Base-by-base conservation (phyloP, 2,797 vertebrate genomes). In the Artibeus lituratus region DNA sequence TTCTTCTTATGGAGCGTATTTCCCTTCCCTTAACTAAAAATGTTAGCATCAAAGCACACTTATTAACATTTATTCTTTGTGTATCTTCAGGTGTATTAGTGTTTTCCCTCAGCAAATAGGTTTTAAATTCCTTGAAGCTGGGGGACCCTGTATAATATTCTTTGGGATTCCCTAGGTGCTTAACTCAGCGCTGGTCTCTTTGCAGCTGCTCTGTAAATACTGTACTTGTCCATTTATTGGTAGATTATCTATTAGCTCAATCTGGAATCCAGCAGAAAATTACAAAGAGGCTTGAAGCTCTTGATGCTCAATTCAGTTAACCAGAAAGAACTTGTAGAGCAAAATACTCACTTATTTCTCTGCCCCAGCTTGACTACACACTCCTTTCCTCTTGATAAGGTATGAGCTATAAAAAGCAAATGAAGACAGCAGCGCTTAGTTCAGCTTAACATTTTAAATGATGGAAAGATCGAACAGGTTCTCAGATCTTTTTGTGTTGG, bases 321-420 rank as follows among this genome's bases (percentile, higher is more conserved):
- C 35, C 69, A 78, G 47, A 83, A 94, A 87, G 76, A 88, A 91
- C 83, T 55, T 80, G 32, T 76, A 55, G 91, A 95, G 59, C 39
- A 72, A 85, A 90, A 70, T 29, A 70, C 29, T 49, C 37, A 6
- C 15, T 70, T 70, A 19, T 62, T 94, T 72, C 44, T 70, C 59
- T 65, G 16, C 7, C 26, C 29, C 1, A 26, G 37, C 22, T 55
- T 78, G 10, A 2, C 3, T 32, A 26, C 5, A 15, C 8, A 24
- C 10, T 21, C 10, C 44, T 82, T 42, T 5, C 22, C 42, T 91
- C 53, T 65, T 83, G 51, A 69, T 72, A 55, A 89, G 29, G 47
- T 78, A 26, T 44, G 47, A 93, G 21, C 62, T 22, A 5, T 69
- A 84, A 69, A 67, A 92, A 88, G 39, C 32, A 88, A 90, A 87